Evolutionary conservation across 2,888 invertebrate genomes (phyloP), one percentile per base, ranked within the genome.

Genomic region (Drosophila antonietae): DNA sequence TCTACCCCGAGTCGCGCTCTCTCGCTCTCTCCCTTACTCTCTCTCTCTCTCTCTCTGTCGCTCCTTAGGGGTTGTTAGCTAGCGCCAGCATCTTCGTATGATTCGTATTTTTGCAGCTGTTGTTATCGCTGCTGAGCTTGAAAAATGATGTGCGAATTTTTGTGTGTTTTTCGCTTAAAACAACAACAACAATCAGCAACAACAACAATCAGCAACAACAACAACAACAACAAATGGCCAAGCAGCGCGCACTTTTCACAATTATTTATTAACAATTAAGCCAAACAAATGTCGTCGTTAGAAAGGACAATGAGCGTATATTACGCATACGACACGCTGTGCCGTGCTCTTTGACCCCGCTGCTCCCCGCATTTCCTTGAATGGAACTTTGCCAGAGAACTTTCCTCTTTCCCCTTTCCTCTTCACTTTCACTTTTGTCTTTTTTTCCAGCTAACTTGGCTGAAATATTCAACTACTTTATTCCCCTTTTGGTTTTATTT

Each of bases 141-240:
- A 84, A 80, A 84, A 87, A 87, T 84, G 84, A 87, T 87, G 82
- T 87, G 84, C 87, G 82, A 87, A 87, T 80, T 80, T 73, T 68
- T 75, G 60, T 65, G 68, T 43, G 52, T 35, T 18, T 23, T 46
- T 46, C 23, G 10, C 41, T 52, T 47, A 10, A 51, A 63, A 51
- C 61, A 60, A 51, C 18, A 49, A 37, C 18, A 49, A 55, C 15
- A 31, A 35, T 28, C 23, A 23, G 23, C 33, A 23, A 47, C 37
- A 57, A 43, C 43, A 43, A 20, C 18, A 8, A 14, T 15, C 15
- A 47, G 0, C 9, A 20, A 1, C 18, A 43, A 18, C 43, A 43
- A 18, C 10, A 8, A 14, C 18, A 43, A 18, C 43, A 44, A 20
- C 20, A 8, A 14, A 57, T 56, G 61, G 57, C 43, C 66, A 56